Evolutionary conservation across 2,113 vertebrate genomes (phyloP), one percentile per base, ranked within the genome.

Genomic region (Anas platyrhynchos): DNA sequence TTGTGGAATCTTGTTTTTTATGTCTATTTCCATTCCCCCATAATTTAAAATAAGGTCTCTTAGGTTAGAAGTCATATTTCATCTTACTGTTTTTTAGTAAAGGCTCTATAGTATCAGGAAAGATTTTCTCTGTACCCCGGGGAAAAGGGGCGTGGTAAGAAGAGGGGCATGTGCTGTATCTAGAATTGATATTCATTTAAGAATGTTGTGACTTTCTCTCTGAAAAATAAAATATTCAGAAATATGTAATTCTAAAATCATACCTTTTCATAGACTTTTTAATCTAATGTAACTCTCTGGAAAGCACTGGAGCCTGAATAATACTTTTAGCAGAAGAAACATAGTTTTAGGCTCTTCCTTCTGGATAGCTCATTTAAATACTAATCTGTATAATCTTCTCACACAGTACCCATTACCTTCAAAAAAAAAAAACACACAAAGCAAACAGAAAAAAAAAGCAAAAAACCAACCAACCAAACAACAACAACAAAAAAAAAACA

Each of bases 1-100:
- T 85, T 94, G 89, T 81, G 74, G 59, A 81, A 96, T 52, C 67
- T 71, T 93, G 79, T 94, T 73, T 89, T 31, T 91, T 23, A 69
- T 10, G 29, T 38, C 76, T 88, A 50, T 74, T 93, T 90, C 54
- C 43, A 81, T 83, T 67, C 43, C 58, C 58, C 83, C 50, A 17
- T 69, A 77, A 89, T 83, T 94, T 25, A 50, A 25, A 50, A 50
- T 50, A 50, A 50, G 79, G 66, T 76, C 25, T 89, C 83, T 93
- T 31, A 85, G 48, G 31, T 87, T 91, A 46, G 65, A 65, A 41
- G 67, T 80, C 78, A 55, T 85, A 89, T 89, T 92, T 95, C 32
- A 73, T 88, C 55, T 63, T n/a, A 69, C 46, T 1, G n/a, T 79
- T 71, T 85, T 93, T 83, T 76, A 55, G 50, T 74, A 77, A 90